phyloP scores from a whole-genome alignment of 1,140 invertebrate species.

The Dendrolimus kikuchii region DNA sequence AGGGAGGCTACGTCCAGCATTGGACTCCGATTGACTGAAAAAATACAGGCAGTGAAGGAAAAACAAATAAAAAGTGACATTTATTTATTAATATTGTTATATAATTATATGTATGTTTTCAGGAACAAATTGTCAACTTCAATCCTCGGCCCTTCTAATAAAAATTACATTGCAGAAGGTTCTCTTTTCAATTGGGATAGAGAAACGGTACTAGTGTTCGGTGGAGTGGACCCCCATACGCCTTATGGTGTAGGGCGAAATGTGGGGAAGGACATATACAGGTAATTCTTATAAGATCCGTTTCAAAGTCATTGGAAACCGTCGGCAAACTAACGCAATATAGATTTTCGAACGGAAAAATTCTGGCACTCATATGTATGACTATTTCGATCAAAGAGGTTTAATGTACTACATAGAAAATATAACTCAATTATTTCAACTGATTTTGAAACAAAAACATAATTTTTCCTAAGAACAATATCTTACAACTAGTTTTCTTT shows the following conservation, averaged over 20 bases:
- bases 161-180: conserved; percentile 55
- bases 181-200: conserved; percentile 72
- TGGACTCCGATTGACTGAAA: no score
- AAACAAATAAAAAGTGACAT: not conserved
- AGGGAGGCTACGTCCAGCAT: no score
- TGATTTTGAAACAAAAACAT: no score
- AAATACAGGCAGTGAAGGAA: not conserved
- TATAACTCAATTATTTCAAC: no score
- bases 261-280: conserved; percentile 72
- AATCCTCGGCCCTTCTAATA: conserved; percentile 53
- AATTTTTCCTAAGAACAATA: no score
- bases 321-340: no score
- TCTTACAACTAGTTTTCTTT: no score
- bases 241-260: conserved; percentile 66
- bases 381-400: no score
- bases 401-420: no score
- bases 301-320: no score
- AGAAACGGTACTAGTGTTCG: conserved; percentile 74
- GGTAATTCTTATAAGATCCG: conserved; percentile 19
- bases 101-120: conserved; percentile 3
- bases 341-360: no score
- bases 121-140: conserved; percentile 62
- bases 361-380: no score
- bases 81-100: conserved; percentile 2
- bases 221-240: conserved; percentile 74